Evolutionary conservation across 92 coral and sea anemone genomes (phyloP), one percentile per base, ranked within the genome.

Genomic region (Paragorgia papillata): DNA sequence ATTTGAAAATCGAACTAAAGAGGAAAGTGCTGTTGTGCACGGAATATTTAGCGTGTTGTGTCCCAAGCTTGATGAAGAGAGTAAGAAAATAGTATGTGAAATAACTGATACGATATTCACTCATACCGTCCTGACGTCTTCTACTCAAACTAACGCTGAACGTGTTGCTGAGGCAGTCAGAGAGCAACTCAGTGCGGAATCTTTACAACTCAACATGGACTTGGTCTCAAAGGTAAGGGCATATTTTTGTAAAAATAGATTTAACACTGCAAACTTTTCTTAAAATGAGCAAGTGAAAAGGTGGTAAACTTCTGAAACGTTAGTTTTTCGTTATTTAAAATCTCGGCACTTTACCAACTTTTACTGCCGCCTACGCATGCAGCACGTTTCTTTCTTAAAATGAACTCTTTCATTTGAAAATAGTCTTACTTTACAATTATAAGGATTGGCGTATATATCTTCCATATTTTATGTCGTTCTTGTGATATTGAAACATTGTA

Each of bases 71-170:
- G 62, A 86, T 74, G 63, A 78, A 29, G 55, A 86, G 7, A 89
- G 90, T 78, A 84, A 75, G 62, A 88, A 83, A 39, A 31, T 82
- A 51, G 87, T 95, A 77, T 91, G 95, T 2, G 78, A 59, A 7
- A 86, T 83, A 18, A 88, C 91, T 12, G 99, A 95, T 68, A 50
- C 83, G n/a, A 92, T 91, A 39, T 95, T 95, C 39, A 85, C 89
- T 8, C 99, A 95, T 70, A 95, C 89, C 62, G 97, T 95, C 0
- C 68, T 95, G 63, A 89, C 90, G 95, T 89, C 92, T 9, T 88
- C 84, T 43, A 80, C 83, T 2, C 75, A 71, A 57, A 91, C 81
- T 44, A 88, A 89, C 12, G 89, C 87, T 22, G 86, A 96, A 26
- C 79, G 80, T 54, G 79, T 95, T 0, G 84, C 79, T 20, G 90